Evolutionary conservation across 2,888 invertebrate genomes (phyloP).

Genomic region (Creontiades dilutus): DNA sequence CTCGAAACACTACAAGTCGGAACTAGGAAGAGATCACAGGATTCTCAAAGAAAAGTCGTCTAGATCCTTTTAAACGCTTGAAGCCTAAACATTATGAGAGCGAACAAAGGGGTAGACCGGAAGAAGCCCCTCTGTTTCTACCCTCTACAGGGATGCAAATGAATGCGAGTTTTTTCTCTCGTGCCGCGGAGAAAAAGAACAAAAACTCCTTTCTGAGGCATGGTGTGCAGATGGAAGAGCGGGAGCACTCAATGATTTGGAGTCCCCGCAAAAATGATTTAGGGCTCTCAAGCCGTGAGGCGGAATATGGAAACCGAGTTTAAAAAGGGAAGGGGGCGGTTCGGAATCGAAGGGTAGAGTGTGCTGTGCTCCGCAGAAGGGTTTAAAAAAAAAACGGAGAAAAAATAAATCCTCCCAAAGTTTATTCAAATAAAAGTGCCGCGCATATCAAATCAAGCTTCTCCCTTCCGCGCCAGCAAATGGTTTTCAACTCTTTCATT

Average conservation of each 20-base stretch:
- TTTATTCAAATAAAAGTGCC: conserved; percentile 65
- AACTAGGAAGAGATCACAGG: not conserved
- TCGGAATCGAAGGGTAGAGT: conserved; percentile 12
- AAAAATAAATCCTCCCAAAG: conserved; percentile 60
- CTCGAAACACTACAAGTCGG: too few relatives aligned
- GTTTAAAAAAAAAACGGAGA: not conserved
- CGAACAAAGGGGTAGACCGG: conserved; percentile 26
- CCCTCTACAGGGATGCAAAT: conserved; percentile 53
- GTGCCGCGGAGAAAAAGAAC: not conserved
- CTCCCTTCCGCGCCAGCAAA: not conserved
- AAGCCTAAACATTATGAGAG: not conserved
- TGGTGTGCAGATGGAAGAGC: not conserved
- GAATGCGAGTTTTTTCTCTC: conserved; percentile 57
- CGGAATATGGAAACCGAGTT: conserved; percentile 66
- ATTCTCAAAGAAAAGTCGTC: not conserved
- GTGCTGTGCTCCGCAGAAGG: conserved; percentile 17
- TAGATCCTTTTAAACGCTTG: not conserved
- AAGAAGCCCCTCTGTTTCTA: conserved; percentile 15
- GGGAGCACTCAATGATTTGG: conserved; percentile 55
- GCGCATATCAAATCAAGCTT: conserved; percentile 51
- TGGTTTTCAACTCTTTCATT: conserved; percentile 9
- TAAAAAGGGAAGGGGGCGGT: conserved; percentile 32
- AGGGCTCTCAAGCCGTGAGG: conserved; percentile 62
- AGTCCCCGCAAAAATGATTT: conserved; percentile 64
- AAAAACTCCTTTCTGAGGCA: conserved; percentile 33